Percentiles rank a stretch among this genome's conserved stretches.
Evolutionary conservation across 2,888 invertebrate species (phyloP).

Genomic region (Bombylius major): DNA sequence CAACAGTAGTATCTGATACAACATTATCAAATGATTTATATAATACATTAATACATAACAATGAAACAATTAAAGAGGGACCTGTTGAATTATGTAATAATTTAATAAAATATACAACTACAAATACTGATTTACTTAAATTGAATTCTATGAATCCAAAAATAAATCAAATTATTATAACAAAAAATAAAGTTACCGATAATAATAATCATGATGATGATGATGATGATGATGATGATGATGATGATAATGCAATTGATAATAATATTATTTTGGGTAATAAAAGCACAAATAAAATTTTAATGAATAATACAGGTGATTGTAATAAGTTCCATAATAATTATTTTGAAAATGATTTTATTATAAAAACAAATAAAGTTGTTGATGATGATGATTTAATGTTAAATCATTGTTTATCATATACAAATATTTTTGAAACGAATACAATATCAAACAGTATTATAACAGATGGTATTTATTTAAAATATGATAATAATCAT

Average conservation of each 20-base stretch:
- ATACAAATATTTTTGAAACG: slow-evolving; percentile 34
- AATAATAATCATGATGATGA: background rate
- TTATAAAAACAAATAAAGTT: background rate
- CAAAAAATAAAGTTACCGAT: background rate
- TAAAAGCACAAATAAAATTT: background rate
- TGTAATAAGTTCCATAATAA: background rate
- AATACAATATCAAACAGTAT: slow-evolving; percentile 35
- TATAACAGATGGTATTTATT: slow-evolving; percentile 30
- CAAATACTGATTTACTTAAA: background rate
- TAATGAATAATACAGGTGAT: background rate
- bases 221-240: background rate
- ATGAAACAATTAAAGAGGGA: background rate
- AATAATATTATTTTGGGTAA: background rate
- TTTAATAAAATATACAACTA: background rate
- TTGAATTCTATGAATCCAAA: background rate
- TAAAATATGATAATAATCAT: slow-evolving; percentile 22
- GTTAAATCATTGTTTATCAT: slow-evolving; percentile 29
- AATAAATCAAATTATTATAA: background rate
- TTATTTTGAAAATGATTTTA: background rate
- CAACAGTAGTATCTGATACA: slow-evolving; percentile 11
- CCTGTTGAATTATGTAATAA: background rate
- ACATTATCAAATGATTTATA: background rate
- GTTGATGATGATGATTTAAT: background rate
- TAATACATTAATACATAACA: no score
- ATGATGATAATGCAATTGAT: background rate